Conservation (phyloP, 2,113 vertebrate species). For the Hyperoodon ampullatus region DNA sequence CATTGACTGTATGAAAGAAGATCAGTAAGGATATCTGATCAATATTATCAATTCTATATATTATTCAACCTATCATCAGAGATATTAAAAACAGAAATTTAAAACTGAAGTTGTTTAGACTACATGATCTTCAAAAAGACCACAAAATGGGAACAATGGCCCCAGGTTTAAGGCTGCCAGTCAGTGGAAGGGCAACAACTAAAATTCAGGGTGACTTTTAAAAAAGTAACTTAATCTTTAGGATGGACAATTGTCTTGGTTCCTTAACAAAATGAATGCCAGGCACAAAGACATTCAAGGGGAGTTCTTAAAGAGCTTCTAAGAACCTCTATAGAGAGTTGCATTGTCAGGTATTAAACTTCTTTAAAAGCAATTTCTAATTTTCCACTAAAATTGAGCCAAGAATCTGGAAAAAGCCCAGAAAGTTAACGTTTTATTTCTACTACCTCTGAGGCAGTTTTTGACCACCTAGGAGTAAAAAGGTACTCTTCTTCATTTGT, state of each 20-base stretch:
- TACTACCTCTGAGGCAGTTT: background rate
- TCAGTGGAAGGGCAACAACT: background rate
- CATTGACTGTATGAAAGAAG: background rate
- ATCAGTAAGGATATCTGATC: background rate
- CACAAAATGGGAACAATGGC: background rate
- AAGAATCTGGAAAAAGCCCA: background rate
- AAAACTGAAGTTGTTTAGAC: slow-evolving; percentile 13
- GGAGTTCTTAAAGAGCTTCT: background rate
- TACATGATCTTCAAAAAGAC: background rate
- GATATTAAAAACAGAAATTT: background rate
- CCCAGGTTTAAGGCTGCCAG: background rate
- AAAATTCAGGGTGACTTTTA: slow-evolving; percentile 31
- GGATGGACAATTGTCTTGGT: background rate
- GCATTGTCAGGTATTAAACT: background rate
- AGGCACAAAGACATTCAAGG: background rate
- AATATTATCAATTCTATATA: background rate
- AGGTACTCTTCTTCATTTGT: background rate
- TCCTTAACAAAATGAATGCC: background rate
- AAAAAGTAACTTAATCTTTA: background rate
- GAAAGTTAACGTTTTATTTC: background rate
- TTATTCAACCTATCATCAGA: background rate
- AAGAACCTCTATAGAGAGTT: background rate
- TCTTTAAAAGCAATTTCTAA: slow-evolving; percentile 29
- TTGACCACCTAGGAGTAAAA: background rate
- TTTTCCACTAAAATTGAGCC: background rate